A percentile compares a stretch with the other conserved stretches of the same genome.
Conservation (phyloP, 2,797 vertebrate species). For the Lophura swinhoii region DNA sequence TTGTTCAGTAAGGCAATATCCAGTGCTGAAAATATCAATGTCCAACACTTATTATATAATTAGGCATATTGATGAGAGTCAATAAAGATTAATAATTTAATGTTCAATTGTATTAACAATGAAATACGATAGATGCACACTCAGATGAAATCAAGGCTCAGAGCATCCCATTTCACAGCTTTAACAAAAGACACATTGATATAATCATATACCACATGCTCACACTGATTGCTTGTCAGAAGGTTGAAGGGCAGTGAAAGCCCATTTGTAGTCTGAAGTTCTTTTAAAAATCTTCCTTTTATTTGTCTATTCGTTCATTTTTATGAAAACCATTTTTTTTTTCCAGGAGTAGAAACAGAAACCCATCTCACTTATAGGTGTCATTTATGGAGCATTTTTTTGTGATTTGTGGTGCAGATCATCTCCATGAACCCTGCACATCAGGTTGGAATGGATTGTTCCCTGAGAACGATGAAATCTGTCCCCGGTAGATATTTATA, state of each 20-base stretch:
- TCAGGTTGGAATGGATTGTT: fast-evolving
- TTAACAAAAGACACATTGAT: neutral
- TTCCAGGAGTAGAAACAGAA: neutral
- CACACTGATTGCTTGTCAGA: neutral
- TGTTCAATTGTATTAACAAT: neutral
- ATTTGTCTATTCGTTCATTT: neutral
- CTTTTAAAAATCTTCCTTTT: neutral
- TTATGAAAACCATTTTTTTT: neutral
- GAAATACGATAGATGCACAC: neutral
- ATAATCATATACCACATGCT: neutral
- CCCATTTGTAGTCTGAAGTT: neutral
- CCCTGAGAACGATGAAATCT: fast-evolving
- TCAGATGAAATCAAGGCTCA: neutral
- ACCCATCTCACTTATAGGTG: fast-evolving
- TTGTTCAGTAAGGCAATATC: neutral
- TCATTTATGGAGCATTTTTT: neutral
- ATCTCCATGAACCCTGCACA: neutral
- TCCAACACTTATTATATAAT: neutral
- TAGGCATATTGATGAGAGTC: neutral
- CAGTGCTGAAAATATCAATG: neutral
- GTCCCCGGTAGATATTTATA: neutral
- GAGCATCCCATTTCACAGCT: neutral
- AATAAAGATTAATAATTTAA: conserved; percentile 29
- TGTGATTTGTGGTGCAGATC: neutral
- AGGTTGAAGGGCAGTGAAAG: neutral